Base-by-base conservation (phyloP, 2,113 vertebrate genomes). In the Nipponia nippon region DNA sequence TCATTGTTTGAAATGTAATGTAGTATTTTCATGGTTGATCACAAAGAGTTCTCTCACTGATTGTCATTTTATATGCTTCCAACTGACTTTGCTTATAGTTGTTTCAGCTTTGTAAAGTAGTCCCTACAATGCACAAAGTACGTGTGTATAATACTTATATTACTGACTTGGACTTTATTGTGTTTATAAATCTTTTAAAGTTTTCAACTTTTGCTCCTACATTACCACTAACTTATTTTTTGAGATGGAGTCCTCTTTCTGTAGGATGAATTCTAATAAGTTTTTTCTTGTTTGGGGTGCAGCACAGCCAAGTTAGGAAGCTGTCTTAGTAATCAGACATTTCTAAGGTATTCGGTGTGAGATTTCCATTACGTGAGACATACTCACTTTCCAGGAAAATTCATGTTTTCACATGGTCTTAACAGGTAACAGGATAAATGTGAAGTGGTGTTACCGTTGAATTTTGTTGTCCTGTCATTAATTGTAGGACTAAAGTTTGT, bases 121-220 rank as follows among this genome's bases (percentile, higher is more conserved):
- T 21, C 36, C 5, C 14, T 85, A 10, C 40, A 59, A 29, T 50
- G 20, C n/a, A 38, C 0, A 0, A 61, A 82, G n/a, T 40, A 11
- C 0, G 0, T 46, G 15, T 71, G 9, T 65, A 3, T 61, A 50
- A 46, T 84, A 56, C 26, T 66, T 90, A 30, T 34, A 23, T 87
- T 87, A 30, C 70, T 85, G 73, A 49, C 40, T 82, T 82, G 42
- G 20, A 11, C 36, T 62, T 69, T 2, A 5, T 25, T 70, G 1
- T 29, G 36, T 87, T 83, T 65, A 16, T 56, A 90, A 38, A 30
- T 38, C 4, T 69, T 79, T 6, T 13, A 2, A 75, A 80, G 13
- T 56, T 63, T 46, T 69, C 14, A 52, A 29, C 21, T 73, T 92
- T 81, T 83, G 18, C 30, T 88, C 10, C 2, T 73, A 42, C 77